Percentiles rank a stretch among this genome's conserved stretches.
Conservation (phyloP, 2,888 invertebrate species). For the Acanthosepion lycidas region DNA sequence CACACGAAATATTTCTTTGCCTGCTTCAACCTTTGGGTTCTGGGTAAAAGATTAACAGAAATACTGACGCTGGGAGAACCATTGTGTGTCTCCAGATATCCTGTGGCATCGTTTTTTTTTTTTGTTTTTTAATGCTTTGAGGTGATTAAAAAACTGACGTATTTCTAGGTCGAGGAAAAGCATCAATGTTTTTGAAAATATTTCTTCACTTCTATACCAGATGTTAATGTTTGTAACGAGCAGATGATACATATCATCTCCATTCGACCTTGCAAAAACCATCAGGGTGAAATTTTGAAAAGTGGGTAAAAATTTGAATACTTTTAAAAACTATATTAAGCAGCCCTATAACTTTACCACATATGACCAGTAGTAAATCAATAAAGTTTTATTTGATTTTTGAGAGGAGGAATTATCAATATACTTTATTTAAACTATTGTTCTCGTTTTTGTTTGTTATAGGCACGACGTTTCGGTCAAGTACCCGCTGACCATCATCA, state of each 20-base stretch:
- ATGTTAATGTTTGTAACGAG: neutral
- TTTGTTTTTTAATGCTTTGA: neutral
- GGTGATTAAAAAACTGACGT: conserved; percentile 16
- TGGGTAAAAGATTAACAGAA: neutral
- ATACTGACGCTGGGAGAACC: neutral
- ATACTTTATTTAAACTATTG: no score
- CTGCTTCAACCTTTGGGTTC: neutral
- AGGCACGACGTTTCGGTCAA: no score
- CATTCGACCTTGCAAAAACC: no score
- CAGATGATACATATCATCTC: neutral
- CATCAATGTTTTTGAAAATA: neutral
- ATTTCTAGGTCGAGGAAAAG: neutral
- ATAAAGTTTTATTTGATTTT: no score
- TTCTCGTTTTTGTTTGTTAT: no score
- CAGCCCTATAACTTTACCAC: no score
- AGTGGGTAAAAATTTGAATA: no score
- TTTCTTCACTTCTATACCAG: neutral
- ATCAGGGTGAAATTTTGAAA: no score
- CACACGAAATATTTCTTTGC: neutral
- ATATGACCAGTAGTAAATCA: no score
- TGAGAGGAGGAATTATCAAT: no score
- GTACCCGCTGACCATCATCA: no score
- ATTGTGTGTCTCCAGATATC: neutral
- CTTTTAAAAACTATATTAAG: no score
- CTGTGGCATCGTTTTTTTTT: neutral